Evolutionary conservation across 2,797 vertebrate species (phyloP).

Genomic region (Trachurus trachurus): DNA sequence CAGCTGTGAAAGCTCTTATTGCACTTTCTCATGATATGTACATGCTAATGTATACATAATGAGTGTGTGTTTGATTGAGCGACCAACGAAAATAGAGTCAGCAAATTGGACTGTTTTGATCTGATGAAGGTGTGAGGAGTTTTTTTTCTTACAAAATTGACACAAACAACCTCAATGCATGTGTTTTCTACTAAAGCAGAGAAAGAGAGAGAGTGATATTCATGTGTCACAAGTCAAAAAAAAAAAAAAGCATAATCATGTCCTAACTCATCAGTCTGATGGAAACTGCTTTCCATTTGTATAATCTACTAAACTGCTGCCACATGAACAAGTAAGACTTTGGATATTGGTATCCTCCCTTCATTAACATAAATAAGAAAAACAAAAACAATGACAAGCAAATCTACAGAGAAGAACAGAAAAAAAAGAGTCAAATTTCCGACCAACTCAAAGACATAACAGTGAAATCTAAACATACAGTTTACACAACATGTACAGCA

Average conservation of each 20-base stretch:
- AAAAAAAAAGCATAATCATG: background rate
- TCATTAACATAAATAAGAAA: constrained; percentile 66
- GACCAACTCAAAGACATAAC: constrained; percentile 32
- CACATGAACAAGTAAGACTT: constrained; percentile 63
- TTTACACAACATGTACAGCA: constrained; percentile 65
- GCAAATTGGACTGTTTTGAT: constrained; percentile 13
- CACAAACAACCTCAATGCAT: constrained; percentile 28
- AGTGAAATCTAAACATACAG: constrained; percentile 60
- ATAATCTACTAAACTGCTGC: constrained; percentile 40
- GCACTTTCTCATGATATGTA: constrained; percentile 61
- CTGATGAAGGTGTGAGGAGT: background rate
- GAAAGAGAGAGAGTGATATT: constrained; percentile 24
- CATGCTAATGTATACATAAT: constrained; percentile 11
- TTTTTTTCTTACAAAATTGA: constrained; percentile 35
- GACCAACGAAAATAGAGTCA: background rate
- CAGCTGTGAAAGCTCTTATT: constrained; percentile 32
- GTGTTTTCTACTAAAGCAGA: constrained; percentile 7
- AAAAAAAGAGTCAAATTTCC: background rate
- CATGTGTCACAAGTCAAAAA: constrained; percentile 7
- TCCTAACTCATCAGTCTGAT: constrained; percentile 11
- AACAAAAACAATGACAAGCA: constrained; percentile 27
- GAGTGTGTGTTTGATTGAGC: constrained; percentile 13
- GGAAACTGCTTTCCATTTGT: constrained; percentile 26
- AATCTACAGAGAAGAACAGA: constrained; percentile 53
- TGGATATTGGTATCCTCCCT: constrained; percentile 57